These are phyloP conservation scores for Lepeophtheirus nordmannii DNA, from an alignment of 2,888 invertebrate genomes.

Conservation along the genomic window DNA sequence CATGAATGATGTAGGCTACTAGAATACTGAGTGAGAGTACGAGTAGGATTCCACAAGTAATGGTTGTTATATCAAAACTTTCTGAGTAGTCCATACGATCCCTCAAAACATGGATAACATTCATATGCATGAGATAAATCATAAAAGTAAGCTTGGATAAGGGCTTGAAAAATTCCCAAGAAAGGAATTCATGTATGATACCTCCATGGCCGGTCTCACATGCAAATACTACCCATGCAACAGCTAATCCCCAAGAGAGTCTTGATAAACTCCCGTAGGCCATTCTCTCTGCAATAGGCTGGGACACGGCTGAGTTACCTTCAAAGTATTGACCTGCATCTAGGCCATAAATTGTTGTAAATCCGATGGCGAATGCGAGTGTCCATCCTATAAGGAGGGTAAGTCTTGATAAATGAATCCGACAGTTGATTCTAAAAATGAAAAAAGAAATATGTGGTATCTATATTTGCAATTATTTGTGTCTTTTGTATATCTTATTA, in stretches of 20 bases:
- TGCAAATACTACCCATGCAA: background rate
- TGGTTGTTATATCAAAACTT: background rate
- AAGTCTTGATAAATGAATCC: background rate
- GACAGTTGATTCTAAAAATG: background rate
- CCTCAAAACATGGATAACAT: background rate
- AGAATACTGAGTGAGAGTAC: background rate
- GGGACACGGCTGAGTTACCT: background rate
- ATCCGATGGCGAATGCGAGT: background rate
- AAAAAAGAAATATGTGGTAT: background rate
- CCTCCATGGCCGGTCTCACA: slow-evolving; percentile 1
- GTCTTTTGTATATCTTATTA: no score
- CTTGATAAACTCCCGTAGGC: background rate
- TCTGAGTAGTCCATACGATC: background rate
- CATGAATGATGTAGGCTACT: background rate
- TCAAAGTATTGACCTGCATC: background rate
- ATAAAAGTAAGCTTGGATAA: background rate
- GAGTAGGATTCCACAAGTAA: background rate
- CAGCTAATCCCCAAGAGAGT: background rate
- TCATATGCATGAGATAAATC: background rate
- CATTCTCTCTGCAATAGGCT: background rate
- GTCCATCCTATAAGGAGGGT: background rate
- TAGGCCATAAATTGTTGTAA: background rate
- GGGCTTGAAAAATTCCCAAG: background rate
- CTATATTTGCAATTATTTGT: no score
- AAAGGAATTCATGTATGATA: background rate